Evolutionary conservation across 2,113 vertebrate genomes (phyloP).

Genomic region (Hystrix cristata): DNA sequence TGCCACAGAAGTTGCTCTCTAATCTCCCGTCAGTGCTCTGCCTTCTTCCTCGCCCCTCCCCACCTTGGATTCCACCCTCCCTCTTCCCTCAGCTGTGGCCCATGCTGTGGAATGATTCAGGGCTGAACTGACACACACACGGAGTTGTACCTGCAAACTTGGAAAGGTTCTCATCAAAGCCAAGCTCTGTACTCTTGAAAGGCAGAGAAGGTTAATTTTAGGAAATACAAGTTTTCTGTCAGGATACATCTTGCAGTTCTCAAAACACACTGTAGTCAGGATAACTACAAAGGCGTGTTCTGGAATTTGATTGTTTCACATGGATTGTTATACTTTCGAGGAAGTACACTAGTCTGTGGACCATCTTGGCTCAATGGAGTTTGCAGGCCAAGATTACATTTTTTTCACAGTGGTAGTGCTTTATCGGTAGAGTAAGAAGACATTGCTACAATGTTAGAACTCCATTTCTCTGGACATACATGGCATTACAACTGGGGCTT

Average conservation of each 20-base stretch:
- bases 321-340: not conserved
- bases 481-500: not conserved
- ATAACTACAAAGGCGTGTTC: constrained; percentile 2
- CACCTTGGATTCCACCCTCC: not conserved
- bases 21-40: not conserved
- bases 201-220: not conserved
- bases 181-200: not conserved
- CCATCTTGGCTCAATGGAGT: not conserved
- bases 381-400: not conserved
- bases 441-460: not conserved
- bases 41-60: not conserved
- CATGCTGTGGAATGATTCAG: not conserved
- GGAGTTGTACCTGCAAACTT: not conserved
- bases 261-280: not conserved
- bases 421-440: not conserved
- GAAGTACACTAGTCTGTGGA: not conserved
- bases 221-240: not conserved
- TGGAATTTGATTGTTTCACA: constrained; percentile 22
- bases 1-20: not conserved
- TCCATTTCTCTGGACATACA: not conserved
- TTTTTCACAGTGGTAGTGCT: not conserved
- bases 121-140: not conserved
- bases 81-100: not conserved
- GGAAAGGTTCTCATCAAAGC: not conserved
- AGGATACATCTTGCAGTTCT: not conserved